phyloP scores from a whole-genome alignment of 2,797 vertebrate genomes.

The Pseudocheirus occidentalis region DNA sequence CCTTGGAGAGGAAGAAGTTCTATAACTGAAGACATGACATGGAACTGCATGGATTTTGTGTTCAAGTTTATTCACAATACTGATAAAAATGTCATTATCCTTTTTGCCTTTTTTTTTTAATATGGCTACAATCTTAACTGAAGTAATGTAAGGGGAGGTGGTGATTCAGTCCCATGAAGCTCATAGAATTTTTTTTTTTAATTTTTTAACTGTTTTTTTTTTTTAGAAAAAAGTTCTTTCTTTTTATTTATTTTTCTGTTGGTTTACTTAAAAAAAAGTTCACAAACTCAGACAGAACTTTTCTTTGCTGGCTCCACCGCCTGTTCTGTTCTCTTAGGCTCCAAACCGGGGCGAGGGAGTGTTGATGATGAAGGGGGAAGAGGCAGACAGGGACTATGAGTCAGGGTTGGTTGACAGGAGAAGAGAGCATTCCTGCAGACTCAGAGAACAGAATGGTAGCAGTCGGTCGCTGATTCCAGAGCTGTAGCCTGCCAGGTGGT shows the following conservation, averaged over 20 bases:
- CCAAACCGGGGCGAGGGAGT: slow-evolving; percentile 76
- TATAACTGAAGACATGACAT: slow-evolving; percentile 96
- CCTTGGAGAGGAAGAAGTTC: slow-evolving; percentile 89
- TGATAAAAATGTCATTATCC: slow-evolving; percentile 97
- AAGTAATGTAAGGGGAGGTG: slow-evolving; percentile 90
- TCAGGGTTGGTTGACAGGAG: slow-evolving; percentile 69
- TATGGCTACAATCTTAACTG: slow-evolving; percentile 95
- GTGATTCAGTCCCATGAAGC: slow-evolving; percentile 94
- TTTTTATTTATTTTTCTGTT: slow-evolving; percentile 72
- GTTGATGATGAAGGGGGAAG: slow-evolving; percentile 49
- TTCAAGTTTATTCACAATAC: slow-evolving; percentile 99
- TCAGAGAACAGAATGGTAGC: slow-evolving; percentile 85
- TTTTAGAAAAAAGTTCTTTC: slow-evolving; percentile 77
- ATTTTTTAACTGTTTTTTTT: slow-evolving; percentile 76
- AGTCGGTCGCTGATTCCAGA: slow-evolving; percentile 72
- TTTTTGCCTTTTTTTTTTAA: slow-evolving; percentile 88
- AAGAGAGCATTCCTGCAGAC: slow-evolving; percentile 84
- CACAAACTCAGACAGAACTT: slow-evolving; percentile 85
- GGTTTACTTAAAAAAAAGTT: slow-evolving; percentile 83
- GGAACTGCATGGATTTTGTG: slow-evolving; percentile 91
- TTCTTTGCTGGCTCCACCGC: slow-evolving; percentile 87
- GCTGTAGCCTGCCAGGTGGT: slow-evolving; percentile 77
- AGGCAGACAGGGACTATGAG: slow-evolving; percentile 51
- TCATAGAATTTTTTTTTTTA: slow-evolving; percentile 83
- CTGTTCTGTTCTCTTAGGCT: slow-evolving; percentile 85